These are phyloP conservation scores for Oryzias curvinotus DNA, from an alignment of 2,113 vertebrate species.

Conservation along the genomic window DNA sequence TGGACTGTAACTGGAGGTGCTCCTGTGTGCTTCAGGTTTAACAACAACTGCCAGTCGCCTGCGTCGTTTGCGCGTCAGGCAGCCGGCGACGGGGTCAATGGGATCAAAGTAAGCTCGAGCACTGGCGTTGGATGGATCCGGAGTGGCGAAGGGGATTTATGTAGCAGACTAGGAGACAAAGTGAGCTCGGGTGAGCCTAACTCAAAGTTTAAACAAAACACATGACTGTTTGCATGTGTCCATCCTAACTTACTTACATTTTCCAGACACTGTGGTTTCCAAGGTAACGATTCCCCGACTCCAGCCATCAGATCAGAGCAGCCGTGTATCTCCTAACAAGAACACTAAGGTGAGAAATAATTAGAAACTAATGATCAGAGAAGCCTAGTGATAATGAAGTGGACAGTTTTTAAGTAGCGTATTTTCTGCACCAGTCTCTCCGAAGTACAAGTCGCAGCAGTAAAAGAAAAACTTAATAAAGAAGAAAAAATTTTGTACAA, in stretches of 20 bases:
- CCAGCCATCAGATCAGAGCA: conserved; percentile 85
- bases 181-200: conserved; percentile 36
- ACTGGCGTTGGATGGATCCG: conserved; percentile 78
- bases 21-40: conserved; percentile 79
- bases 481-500: too few species aligned
- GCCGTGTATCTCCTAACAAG: conserved; percentile 88
- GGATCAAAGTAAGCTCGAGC: conserved; percentile 77
- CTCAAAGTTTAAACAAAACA: background rate
- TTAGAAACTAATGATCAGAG: conserved; percentile 8
- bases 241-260: background rate
- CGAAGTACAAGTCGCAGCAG: too few species aligned
- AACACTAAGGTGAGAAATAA: conserved; percentile 84
- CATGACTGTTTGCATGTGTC: background rate
- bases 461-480: too few species aligned
- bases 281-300: conserved; percentile 84
- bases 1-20: background rate
- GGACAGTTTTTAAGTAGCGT: background rate
- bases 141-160: conserved; percentile 75
- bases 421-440: too few species aligned
- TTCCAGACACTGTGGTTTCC: conserved; percentile 75
- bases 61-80: conserved; percentile 84
- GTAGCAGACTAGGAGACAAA: conserved; percentile 51
- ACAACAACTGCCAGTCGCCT: conserved; percentile 87
- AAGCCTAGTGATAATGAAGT: background rate
- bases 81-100: conserved; percentile 79